Evolutionary conservation across 2,888 invertebrate genomes (phyloP).

Genomic region (Ryuthela nishihirai): DNA sequence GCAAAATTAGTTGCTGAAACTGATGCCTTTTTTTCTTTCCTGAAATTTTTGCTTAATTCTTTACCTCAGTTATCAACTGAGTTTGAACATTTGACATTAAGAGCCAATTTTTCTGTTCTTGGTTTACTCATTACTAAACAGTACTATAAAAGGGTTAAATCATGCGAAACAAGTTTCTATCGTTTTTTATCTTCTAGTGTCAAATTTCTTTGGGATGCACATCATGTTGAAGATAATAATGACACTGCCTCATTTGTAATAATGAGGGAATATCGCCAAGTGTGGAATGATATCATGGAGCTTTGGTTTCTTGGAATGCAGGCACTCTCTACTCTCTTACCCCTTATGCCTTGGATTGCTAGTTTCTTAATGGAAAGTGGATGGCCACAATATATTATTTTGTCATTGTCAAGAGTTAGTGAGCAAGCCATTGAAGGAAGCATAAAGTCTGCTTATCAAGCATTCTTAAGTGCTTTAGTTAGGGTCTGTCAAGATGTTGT

Average conservation of each 20-base stretch:
- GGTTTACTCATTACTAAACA: slow-evolving; percentile 79
- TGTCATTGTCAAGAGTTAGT: slow-evolving; percentile 75
- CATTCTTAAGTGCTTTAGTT: slow-evolving; percentile 74
- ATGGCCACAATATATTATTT: slow-evolving; percentile 86
- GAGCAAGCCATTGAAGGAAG: slow-evolving; percentile 75
- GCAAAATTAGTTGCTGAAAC: slow-evolving; percentile 76
- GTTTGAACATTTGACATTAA: slow-evolving; percentile 63
- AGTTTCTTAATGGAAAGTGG: slow-evolving; percentile 80
- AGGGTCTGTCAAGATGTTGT: slow-evolving; percentile 23
- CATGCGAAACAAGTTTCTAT: slow-evolving; percentile 61
- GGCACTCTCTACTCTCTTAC: slow-evolving; percentile 76
- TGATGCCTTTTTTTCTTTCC: slow-evolving; percentile 68
- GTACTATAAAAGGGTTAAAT: slow-evolving; percentile 66
- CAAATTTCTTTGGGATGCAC: slow-evolving; percentile 88
- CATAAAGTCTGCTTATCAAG: slow-evolving; percentile 85
- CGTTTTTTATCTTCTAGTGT: slow-evolving; percentile 85
- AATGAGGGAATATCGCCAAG: slow-evolving; percentile 76
- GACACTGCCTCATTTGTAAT: slow-evolving; percentile 78
- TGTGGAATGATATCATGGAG: slow-evolving; percentile 85
- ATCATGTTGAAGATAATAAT: slow-evolving; percentile 80
- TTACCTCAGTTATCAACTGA: slow-evolving; percentile 66
- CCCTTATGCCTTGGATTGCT: slow-evolving; percentile 53
- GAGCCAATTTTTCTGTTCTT: slow-evolving; percentile 77
- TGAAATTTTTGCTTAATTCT: slow-evolving; percentile 81
- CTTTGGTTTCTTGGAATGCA: slow-evolving; percentile 94